phyloP scores from a whole-genome alignment of 2,113 vertebrate genomes.

The Aptenodytes patagonicus region DNA sequence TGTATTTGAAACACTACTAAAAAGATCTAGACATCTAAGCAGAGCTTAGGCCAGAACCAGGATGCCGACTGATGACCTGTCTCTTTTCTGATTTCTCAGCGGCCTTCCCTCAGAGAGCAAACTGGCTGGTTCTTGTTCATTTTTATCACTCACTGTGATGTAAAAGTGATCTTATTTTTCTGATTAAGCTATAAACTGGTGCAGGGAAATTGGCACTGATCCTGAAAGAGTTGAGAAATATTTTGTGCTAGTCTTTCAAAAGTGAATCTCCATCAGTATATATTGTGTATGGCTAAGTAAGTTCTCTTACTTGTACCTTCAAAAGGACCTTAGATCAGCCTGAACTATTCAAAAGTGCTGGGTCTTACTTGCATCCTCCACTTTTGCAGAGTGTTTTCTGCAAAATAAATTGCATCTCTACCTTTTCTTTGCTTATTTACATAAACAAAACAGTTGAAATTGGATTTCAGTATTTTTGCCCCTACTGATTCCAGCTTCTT shows the following conservation, averaged over 20 bases:
- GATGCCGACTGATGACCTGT: background rate
- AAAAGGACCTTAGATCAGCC: background rate
- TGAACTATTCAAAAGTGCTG: background rate
- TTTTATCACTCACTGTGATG: background rate
- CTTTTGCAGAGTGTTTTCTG: background rate
- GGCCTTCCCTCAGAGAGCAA: background rate
- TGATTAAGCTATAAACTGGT: background rate
- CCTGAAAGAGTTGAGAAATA: background rate
- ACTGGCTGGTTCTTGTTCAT: background rate
- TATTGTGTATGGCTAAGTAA: background rate
- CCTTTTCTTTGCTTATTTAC: background rate
- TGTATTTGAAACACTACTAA: background rate
- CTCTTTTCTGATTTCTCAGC: background rate
- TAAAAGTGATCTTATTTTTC: background rate
- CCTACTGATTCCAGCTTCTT: background rate
- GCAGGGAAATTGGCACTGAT: background rate
- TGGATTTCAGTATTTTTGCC: background rate
- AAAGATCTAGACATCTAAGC: background rate
- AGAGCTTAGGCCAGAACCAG: background rate
- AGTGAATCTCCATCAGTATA: background rate
- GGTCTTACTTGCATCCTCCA: background rate
- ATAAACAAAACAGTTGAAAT: background rate
- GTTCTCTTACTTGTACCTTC: background rate
- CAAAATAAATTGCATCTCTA: background rate
- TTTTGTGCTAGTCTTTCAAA: background rate